These are phyloP conservation scores for Patella ulyssiponensis DNA, from an alignment of 2,888 invertebrate species.

Conservation along the genomic window DNA sequence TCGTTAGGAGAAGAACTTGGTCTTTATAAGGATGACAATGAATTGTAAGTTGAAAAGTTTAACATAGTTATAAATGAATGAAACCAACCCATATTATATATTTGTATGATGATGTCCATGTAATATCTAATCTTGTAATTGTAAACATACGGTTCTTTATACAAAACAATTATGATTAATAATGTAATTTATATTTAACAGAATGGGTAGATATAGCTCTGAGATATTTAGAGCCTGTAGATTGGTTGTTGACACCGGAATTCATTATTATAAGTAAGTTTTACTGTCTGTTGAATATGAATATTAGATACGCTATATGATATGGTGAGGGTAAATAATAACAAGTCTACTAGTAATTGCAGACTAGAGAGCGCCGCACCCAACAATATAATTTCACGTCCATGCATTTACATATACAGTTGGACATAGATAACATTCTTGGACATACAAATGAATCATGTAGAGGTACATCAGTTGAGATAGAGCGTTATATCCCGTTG, in stretches of 20 bases:
- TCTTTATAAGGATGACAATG: conserved; percentile 66
- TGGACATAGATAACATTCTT: neutral
- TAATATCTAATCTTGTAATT: too few species aligned
- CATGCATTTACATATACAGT: conserved; percentile 21
- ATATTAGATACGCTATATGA: too few species aligned
- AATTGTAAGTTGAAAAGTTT: conserved; percentile 51
- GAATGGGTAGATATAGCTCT: conserved; percentile 46
- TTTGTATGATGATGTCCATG: too few species aligned
- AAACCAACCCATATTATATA: too few species aligned
- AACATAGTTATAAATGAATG: too few species aligned
- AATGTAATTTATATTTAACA: conserved; percentile 14
- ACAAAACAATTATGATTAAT: too few species aligned
- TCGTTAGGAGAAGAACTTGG: conserved; percentile 69
- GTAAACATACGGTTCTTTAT: too few species aligned
- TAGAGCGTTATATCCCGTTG: neutral
- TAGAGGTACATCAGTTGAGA: neutral
- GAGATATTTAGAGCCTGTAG: conserved; percentile 57
- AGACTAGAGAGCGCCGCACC: too few species aligned
- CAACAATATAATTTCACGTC: too few species aligned
- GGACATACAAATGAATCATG: neutral
- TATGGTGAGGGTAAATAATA: too few species aligned
- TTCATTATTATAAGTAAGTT: conserved; percentile 47
- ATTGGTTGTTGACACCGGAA: conserved; percentile 60
- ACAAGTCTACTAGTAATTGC: too few species aligned
- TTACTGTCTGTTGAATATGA: too few species aligned